Base-by-base conservation (phyloP, 2,888 invertebrate genomes). In the Arrhopalites spinosus region DNA sequence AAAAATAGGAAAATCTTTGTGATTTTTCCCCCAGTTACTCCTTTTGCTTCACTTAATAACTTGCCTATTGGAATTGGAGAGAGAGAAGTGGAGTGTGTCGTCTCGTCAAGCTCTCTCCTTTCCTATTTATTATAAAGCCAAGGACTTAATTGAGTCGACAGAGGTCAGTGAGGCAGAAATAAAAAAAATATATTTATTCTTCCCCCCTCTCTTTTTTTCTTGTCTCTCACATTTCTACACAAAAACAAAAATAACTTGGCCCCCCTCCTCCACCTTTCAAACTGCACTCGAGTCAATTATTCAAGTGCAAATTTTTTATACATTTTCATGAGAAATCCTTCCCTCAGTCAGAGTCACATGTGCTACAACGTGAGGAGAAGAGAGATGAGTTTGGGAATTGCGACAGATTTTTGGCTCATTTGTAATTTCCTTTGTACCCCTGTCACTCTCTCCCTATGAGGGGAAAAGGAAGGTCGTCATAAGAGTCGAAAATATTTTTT, bases 131-230 rank as follows among this genome's bases (percentile, higher is more conserved):
- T 68, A 47, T 47, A 50, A 68, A 68, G 50, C 47, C 68, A 68
- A 68, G 50, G 68, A 68, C 68, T 68, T 68, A 68, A 68, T 68
- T 68, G 68, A 68, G 68, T 68, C 47, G 68, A 68, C 68, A 68
- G 68, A 47, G 20, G 20, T 27, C 68, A 68, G 68, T 68, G 25
- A 68, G 25, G 68, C 47, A 50, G 50, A 68, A 68, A 68, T 68
- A 20, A 50, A 68, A 68, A 68, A 45, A 67, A 45, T 67, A 11
- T 45, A 68, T 68, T 23, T 47, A 5, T 7, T n/a, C n/a, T n/a
- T 36, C 23, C 36, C 45, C 66, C 66, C 15, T 43, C 17, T 36
- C 36, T n/a, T 66, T 30, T n/a, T 17, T 8, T 30, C 64, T n/a
- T n/a, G n/a, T n/a, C n/a, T n/a, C n/a, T n/a, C n/a, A n/a, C n/a